Conservation (phyloP, 1,140 invertebrate genomes). For the Brachionus koreanus region DNA sequence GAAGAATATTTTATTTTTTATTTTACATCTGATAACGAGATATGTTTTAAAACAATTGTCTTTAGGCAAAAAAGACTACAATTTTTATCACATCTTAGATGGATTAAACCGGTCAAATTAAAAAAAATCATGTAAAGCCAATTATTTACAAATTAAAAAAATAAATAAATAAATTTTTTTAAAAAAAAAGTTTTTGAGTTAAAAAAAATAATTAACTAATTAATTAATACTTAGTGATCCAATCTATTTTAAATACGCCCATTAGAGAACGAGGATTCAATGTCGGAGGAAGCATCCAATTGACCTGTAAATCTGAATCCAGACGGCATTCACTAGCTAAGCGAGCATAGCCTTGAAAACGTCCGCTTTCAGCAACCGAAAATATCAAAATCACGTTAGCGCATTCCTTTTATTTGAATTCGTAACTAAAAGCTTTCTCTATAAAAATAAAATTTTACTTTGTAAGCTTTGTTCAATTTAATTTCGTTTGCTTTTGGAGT, state of each 20-base stretch:
- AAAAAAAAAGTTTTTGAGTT: neutral
- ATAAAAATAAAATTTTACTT: slow-evolving; percentile 51
- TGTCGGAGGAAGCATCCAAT: slow-evolving; percentile 89
- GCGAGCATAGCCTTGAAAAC: slow-evolving; percentile 77
- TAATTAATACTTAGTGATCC: slow-evolving; percentile 64
- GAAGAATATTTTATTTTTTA: neutral
- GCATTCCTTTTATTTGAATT: slow-evolving; percentile 64
- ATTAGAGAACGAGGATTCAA: slow-evolving; percentile 84
- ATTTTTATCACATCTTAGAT: neutral
- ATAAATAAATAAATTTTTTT: neutral
- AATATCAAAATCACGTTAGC: slow-evolving; percentile 91
- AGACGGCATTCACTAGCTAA: slow-evolving; percentile 78
- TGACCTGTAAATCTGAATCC: slow-evolving; percentile 73
- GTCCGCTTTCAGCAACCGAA: slow-evolving; percentile 94
- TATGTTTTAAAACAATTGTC: neutral
- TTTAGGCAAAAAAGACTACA: neutral
- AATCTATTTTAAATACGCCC: slow-evolving; percentile 91
- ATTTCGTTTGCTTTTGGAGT: slow-evolving; percentile 93
- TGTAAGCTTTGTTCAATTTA: slow-evolving; percentile 87
- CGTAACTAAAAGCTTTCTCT: neutral
- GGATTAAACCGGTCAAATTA: neutral
- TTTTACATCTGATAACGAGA: neutral
- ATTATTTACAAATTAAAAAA: slow-evolving; percentile 37
- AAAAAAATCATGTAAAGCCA: neutral
- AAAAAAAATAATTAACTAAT: slow-evolving; percentile 22